phyloP scores from a whole-genome alignment of 2,888 invertebrate species.

The Antheraea yamamai region DNA sequence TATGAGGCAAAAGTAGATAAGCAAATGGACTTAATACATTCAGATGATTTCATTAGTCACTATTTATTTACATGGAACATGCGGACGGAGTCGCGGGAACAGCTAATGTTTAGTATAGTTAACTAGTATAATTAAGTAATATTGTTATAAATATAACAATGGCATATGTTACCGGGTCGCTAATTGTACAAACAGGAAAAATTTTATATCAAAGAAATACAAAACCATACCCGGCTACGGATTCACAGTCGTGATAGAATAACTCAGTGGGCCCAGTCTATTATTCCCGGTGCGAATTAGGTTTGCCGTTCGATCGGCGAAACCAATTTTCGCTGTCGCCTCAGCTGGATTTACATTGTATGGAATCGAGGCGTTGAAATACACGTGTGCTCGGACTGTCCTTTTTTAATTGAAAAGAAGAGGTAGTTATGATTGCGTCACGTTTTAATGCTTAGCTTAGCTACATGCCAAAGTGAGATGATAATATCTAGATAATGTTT shows the following conservation, averaged over 20 bases:
- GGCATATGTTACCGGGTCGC: too few relatives aligned
- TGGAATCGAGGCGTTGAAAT: slow-evolving; percentile 13
- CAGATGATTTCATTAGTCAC: too few relatives aligned
- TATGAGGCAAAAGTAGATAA: too few relatives aligned
- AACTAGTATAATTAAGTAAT: too few relatives aligned
- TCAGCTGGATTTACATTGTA: slow-evolving; percentile 29
- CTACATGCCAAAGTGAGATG: too few relatives aligned
- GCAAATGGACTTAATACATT: too few relatives aligned
- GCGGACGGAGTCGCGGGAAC: too few relatives aligned
- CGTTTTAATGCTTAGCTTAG: too few relatives aligned
- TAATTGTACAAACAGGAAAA: background rate
- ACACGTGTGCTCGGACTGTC: slow-evolving; percentile 12
- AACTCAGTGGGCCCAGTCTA: slow-evolving; percentile 44
- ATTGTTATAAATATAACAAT: too few relatives aligned
- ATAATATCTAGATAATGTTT: too few relatives aligned
- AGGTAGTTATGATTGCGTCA: background rate
- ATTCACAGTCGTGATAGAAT: slow-evolving; percentile 34
- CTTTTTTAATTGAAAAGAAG: slow-evolving; percentile 20
- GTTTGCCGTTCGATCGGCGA: slow-evolving; percentile 54
- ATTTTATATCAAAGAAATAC: background rate
- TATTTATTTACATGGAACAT: too few relatives aligned
- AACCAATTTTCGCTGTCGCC: slow-evolving; percentile 49
- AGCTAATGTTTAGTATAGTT: too few relatives aligned
- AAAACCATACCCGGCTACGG: background rate
- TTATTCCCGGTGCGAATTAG: slow-evolving; percentile 44